Conservation (phyloP, 2,113 vertebrate species). For the Ovis aries region ARS-UI_Ramb_v3.0 NC_056055.1:204369501-204370000, state of each 20-base stretch:
- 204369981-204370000: background rate
- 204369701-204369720: slow-evolving; percentile 73
- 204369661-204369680: slow-evolving; percentile 77
- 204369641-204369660: slow-evolving; percentile 78
- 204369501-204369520: slow-evolving; percentile 59
- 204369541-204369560: slow-evolving; percentile 57
- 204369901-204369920: background rate
- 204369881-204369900: slow-evolving; percentile 59
- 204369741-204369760: slow-evolving; percentile 79
- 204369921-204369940: background rate
- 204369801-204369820: slow-evolving; percentile 72
- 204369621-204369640: slow-evolving; percentile 68
- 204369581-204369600: slow-evolving; percentile 67
- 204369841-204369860: slow-evolving; percentile 68
- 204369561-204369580: slow-evolving; percentile 51
- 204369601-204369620: slow-evolving; percentile 69
- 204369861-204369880: slow-evolving; percentile 64
- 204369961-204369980: background rate
- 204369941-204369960: slow-evolving; percentile 22
- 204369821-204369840: slow-evolving; percentile 70
- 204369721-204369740: slow-evolving; percentile 75
- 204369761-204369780: slow-evolving; percentile 79
- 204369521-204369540: slow-evolving; percentile 49
- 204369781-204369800: slow-evolving; percentile 79
- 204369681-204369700: slow-evolving; percentile 77